Evolutionary conservation across 2,888 invertebrate species (phyloP).

Genomic region (Limnephilus marmoratus): DNA sequence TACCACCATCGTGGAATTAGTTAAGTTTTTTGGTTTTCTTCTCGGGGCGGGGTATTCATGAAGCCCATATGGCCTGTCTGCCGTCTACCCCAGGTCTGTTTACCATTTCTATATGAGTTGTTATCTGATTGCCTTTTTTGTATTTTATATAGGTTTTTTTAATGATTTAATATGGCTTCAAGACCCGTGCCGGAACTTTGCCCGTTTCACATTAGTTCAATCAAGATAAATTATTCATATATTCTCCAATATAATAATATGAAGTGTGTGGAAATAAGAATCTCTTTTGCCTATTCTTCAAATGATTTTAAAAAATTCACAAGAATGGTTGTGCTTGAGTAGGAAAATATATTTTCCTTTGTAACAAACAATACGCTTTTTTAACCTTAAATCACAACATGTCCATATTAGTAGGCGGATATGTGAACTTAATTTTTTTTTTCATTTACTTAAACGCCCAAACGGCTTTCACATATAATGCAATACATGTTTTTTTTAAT

Average conservation of each 20-base stretch:
- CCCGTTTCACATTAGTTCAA: not conserved
- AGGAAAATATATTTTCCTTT: too few species aligned
- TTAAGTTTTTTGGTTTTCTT: not conserved
- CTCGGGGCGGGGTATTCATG: not conserved
- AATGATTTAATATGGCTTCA: slow-evolving; percentile 9
- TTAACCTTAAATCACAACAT: too few species aligned
- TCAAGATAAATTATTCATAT: slow-evolving; percentile 2
- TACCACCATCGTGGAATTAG: not conserved
- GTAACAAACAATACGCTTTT: too few species aligned
- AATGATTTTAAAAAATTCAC: not conserved
- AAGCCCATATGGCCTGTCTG: slow-evolving; percentile 4
- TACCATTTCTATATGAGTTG: slow-evolving; percentile 11
- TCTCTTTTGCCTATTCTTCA: not conserved
- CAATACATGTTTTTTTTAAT: too few species aligned
- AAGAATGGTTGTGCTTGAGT: too few species aligned
- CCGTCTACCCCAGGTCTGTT: not conserved
- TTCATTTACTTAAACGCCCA: too few species aligned
- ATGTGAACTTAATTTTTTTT: too few species aligned
- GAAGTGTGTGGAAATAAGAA: not conserved
- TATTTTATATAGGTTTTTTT: not conserved
- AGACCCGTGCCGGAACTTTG: not conserved
- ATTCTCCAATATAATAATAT: not conserved
- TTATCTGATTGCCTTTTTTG: slow-evolving; percentile 12
- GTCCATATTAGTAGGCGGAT: too few species aligned
- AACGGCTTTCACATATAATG: too few species aligned